phyloP scores from a whole-genome alignment of 2,888 invertebrate species.

The Hemicrepidius hirtus region DNA sequence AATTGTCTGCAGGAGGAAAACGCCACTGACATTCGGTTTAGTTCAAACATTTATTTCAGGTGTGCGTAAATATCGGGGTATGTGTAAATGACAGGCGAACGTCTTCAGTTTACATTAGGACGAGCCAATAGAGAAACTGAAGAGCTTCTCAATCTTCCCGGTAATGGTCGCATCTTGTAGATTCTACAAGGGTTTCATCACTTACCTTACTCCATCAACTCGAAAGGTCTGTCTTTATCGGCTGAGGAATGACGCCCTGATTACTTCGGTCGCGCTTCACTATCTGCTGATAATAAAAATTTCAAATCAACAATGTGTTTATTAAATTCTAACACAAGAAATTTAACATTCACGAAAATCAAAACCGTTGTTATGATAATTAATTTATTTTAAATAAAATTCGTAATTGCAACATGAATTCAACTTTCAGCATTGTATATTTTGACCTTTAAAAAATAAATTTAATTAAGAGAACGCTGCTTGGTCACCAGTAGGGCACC shows the following conservation, averaged over 20 bases:
- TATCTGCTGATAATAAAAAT: slow-evolving; percentile 18
- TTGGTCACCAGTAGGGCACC: too few relatives aligned
- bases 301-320: background rate
- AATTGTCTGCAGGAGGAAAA: slow-evolving; percentile 56
- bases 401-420: too few relatives aligned
- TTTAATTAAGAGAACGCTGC: too few relatives aligned
- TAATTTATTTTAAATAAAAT: too few relatives aligned
- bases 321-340: background rate
- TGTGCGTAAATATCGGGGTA: slow-evolving; percentile 59
- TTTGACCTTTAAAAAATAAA: too few relatives aligned
- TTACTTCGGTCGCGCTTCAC: slow-evolving; percentile 27
- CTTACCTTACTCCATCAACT: slow-evolving; percentile 52
- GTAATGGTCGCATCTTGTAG: slow-evolving; percentile 53
- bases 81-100: slow-evolving; percentile 59
- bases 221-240: slow-evolving; percentile 29
- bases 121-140: slow-evolving; percentile 52
- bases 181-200: slow-evolving; percentile 56
- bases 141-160: slow-evolving; percentile 55
- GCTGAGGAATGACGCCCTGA: slow-evolving; percentile 31
- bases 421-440: too few relatives aligned
- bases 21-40: slow-evolving; percentile 46
- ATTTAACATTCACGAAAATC: background rate
- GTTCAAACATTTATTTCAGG: slow-evolving; percentile 58
- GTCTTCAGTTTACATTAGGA: slow-evolving; percentile 56
- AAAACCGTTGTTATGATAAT: too few relatives aligned